phyloP scores from a whole-genome alignment of 2,797 vertebrate genomes.

The Pipistrellus pipistrellus region DNA sequence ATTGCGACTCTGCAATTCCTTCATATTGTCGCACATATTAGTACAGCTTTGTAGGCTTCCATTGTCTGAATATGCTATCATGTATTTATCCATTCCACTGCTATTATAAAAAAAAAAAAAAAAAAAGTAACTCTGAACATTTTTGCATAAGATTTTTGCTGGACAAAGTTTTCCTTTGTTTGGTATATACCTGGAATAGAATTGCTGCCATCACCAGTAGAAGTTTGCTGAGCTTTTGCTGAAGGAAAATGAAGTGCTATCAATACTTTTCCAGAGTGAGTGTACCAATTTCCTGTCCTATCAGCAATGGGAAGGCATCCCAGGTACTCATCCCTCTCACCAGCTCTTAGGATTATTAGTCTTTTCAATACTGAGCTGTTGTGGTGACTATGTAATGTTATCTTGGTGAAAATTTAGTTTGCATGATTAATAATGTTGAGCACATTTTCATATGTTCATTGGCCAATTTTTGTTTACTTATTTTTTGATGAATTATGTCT shows the following conservation, averaged over 20 bases:
- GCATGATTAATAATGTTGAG: neutral
- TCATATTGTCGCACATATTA: neutral
- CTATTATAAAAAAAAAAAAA: neutral
- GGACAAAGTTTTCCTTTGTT: neutral
- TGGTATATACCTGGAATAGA: neutral
- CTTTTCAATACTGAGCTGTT: neutral
- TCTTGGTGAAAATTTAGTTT: neutral
- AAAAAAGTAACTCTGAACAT: neutral
- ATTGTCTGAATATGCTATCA: neutral
- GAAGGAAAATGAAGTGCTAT: neutral
- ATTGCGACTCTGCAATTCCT: neutral
- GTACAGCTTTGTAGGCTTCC: neutral
- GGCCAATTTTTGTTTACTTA: neutral
- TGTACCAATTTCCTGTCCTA: neutral
- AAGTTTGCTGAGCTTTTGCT: neutral
- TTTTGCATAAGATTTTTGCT: neutral
- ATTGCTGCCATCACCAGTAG: too few relatives aligned
- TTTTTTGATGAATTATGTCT: neutral
- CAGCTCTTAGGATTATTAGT: neutral
- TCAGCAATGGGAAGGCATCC: neutral
- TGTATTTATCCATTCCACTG: neutral
- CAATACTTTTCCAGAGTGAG: neutral
- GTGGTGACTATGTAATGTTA: neutral
- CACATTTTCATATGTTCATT: neutral
- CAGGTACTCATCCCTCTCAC: neutral